Evolutionary conservation across 1,140 invertebrate genomes (phyloP).

Genomic region (Euwallacea fornicatus): DNA sequence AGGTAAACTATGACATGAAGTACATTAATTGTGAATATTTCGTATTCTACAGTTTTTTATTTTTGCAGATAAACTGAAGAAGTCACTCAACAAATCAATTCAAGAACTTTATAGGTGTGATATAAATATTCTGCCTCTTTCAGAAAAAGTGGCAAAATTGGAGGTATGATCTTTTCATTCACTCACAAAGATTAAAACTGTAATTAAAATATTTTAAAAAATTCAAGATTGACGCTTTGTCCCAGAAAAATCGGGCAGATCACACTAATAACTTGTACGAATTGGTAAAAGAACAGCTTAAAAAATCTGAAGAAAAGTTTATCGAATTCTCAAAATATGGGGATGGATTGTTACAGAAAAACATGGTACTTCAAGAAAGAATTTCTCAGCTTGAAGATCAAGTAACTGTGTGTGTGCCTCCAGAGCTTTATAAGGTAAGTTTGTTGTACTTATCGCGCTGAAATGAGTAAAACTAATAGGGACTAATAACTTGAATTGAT

Average conservation of each 20-base stretch:
- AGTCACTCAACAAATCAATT: constrained; percentile 1
- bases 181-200: background rate
- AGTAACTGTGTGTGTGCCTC: constrained; percentile 33
- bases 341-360: constrained; percentile 52
- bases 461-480: too few species aligned
- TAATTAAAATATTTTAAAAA: constrained; percentile 31
- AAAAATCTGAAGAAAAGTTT: constrained; percentile 52
- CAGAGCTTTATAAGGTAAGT: background rate
- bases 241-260: constrained; percentile 53
- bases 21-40: background rate
- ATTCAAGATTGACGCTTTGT: constrained; percentile 47
- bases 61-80: constrained; percentile 11
- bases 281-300: constrained; percentile 54
- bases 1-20: constrained; percentile 14
- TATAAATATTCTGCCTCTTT: background rate
- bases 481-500: too few species aligned
- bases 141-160: constrained; percentile 38
- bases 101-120: constrained; percentile 7
- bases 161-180: constrained; percentile 1
- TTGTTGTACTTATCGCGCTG: too few species aligned
- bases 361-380: constrained; percentile 52
- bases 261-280: constrained; percentile 53
- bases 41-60: background rate
- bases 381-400: constrained; percentile 50
- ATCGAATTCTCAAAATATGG: constrained; percentile 49